Conservation (phyloP, 2,888 invertebrate genomes). For the Orthosia cruda region DNA sequence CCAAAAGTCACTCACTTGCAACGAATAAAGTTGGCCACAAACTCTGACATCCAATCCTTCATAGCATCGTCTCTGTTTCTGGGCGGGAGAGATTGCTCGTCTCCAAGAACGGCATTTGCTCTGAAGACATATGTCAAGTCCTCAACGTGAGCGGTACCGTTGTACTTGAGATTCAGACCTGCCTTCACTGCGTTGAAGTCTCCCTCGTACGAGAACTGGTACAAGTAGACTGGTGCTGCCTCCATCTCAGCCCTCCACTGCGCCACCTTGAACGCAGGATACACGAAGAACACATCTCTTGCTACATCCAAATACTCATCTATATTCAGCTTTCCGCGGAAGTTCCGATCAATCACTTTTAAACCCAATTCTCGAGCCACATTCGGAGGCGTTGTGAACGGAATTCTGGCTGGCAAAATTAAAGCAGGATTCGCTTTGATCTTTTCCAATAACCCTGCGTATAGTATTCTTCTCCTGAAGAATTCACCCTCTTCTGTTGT, state of each 20-base stretch:
- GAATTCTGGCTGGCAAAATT: constrained; percentile 62
- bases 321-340: constrained; percentile 55
- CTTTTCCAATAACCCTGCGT: constrained; percentile 46
- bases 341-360: constrained; percentile 62
- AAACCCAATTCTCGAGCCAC: constrained; percentile 55
- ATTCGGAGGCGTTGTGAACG: constrained; percentile 49
- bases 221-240: constrained; percentile 84
- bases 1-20: constrained; percentile 50
- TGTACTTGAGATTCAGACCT: constrained; percentile 69
- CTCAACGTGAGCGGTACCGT: constrained; percentile 84
- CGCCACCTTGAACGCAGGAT: constrained; percentile 71
- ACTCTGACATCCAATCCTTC: constrained; percentile 63
- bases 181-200: constrained; percentile 82
- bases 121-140: constrained; percentile 87
- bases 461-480: constrained; percentile 39
- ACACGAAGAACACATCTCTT: constrained; percentile 64
- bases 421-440: constrained; percentile 71
- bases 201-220: constrained; percentile 87
- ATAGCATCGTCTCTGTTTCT: constrained; percentile 61
- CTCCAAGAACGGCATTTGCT: constrained; percentile 64
- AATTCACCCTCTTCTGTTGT: constrained; percentile 63
- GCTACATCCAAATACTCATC: constrained; percentile 57
- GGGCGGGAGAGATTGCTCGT: constrained; percentile 43
- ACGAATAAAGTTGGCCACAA: constrained; percentile 61
- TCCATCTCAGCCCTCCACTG: constrained; percentile 59